Conservation (phyloP, 2,888 invertebrate genomes). For the Lordiphosa andalusiaca region DNA sequence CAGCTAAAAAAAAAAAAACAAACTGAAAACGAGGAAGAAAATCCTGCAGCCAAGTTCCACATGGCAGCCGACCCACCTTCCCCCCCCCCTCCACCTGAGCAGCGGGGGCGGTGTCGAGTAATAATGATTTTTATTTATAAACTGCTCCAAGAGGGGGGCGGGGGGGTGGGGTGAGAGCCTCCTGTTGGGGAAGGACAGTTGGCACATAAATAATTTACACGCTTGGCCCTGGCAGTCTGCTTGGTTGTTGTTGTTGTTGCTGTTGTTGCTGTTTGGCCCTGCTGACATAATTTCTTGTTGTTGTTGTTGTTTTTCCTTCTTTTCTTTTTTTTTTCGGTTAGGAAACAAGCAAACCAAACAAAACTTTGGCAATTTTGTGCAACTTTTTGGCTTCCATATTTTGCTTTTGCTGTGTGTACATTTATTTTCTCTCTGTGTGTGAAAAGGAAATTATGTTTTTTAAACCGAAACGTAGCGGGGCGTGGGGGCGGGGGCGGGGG, state of each 20-base stretch:
- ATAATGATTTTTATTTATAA: slow-evolving; percentile 71
- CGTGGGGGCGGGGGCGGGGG: no score
- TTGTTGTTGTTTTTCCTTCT: no score
- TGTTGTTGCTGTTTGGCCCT: slow-evolving; percentile 18
- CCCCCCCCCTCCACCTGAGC: slow-evolving; percentile 4
- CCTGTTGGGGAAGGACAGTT: slow-evolving; percentile 54
- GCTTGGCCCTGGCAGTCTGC: slow-evolving; percentile 37
- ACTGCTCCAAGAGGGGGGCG: slow-evolving; percentile 25
- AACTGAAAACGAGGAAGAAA: slow-evolving; percentile 14
- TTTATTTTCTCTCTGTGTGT: slow-evolving; percentile 14
- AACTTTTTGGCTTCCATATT: slow-evolving; percentile 59
- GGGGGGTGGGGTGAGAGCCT: not conserved
- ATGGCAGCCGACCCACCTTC: no score
- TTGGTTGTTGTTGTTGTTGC: slow-evolving; percentile 4
- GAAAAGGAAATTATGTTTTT: slow-evolving; percentile 45
- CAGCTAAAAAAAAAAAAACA: slow-evolving; percentile 31
- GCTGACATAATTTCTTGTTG: slow-evolving; percentile 61
- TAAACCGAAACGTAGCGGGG: slow-evolving; percentile 6
- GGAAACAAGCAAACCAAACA: slow-evolving; percentile 45
- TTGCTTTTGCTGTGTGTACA: slow-evolving; percentile 20
- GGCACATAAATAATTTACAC: slow-evolving; percentile 69
- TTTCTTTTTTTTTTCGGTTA: slow-evolving; percentile 22
- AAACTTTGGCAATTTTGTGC: slow-evolving; percentile 63
- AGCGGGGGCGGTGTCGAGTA: slow-evolving; percentile 23
- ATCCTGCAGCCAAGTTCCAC: slow-evolving; percentile 14